A percentile compares a stretch with the other conserved stretches of the same genome.
These are phyloP conservation scores for Oophaga pumilio DNA, from an alignment of 2,113 vertebrate genomes.

Conservation along the genomic window DNA sequence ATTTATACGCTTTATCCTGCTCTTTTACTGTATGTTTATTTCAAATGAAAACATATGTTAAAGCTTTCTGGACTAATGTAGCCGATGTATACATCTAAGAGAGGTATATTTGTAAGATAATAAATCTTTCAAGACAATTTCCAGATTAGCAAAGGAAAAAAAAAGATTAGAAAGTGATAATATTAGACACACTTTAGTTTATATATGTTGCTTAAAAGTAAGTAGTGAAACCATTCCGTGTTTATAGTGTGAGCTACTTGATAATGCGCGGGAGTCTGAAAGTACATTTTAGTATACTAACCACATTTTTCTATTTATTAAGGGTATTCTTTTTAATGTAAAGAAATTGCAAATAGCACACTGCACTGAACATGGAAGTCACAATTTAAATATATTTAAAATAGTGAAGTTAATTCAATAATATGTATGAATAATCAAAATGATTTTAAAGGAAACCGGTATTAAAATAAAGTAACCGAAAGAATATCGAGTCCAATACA, in stretches of 20 bases:
- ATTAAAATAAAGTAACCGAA: not conserved
- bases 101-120: not conserved
- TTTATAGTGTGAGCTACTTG: not conserved
- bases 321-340: not conserved
- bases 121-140: not conserved
- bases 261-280: not conserved
- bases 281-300: not conserved
- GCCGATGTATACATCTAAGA: not conserved
- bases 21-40: not conserved
- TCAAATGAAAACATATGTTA: not conserved
- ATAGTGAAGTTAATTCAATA: not conserved
- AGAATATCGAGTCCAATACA: not conserved
- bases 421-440: not conserved
- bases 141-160: not conserved
- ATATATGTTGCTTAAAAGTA: not conserved
- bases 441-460: not conserved
- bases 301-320: not conserved
- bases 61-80: not conserved
- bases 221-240: not conserved
- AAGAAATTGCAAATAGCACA: not conserved
- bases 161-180: not conserved
- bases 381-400: not conserved
- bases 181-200: not conserved
- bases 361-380: not conserved
- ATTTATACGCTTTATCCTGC: not conserved